Evolutionary conservation across 2,888 invertebrate genomes (phyloP).

Genomic region (Xestia rhomboidea): DNA sequence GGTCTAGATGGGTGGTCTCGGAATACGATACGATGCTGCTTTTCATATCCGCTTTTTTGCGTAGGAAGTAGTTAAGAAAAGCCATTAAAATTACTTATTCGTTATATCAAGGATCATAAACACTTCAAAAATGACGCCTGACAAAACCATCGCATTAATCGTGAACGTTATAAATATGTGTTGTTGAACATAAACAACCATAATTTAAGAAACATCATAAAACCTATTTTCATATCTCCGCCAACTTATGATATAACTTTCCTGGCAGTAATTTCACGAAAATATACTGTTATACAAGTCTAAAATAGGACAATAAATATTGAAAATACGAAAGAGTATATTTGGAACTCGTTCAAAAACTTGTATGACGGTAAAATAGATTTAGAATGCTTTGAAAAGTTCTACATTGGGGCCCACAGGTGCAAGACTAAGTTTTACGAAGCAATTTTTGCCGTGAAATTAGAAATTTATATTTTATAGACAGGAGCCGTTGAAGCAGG

Average conservation of each 20-base stretch:
- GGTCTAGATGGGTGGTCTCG: slow-evolving; percentile 52
- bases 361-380: slow-evolving; percentile 75
- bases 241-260: slow-evolving; percentile 56
- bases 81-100: slow-evolving; percentile 47
- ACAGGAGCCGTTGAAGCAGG: slow-evolving; percentile 33
- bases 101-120: slow-evolving; percentile 38
- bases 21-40: slow-evolving; percentile 37
- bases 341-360: slow-evolving; percentile 81
- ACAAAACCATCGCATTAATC: slow-evolving; percentile 25
- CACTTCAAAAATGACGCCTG: slow-evolving; percentile 15
- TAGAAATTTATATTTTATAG: slow-evolving; percentile 67
- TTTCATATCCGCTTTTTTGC: slow-evolving; percentile 52
- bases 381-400: slow-evolving; percentile 72
- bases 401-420: slow-evolving; percentile 66
- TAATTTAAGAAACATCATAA: slow-evolving; percentile 8
- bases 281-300: slow-evolving; percentile 63
- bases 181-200: slow-evolving; percentile 24
- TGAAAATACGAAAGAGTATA: slow-evolving; percentile 71
- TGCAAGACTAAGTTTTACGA: slow-evolving; percentile 73
- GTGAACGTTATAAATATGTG: slow-evolving; percentile 19
- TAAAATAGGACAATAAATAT: slow-evolving; percentile 78
- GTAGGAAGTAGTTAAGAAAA: slow-evolving; percentile 47
- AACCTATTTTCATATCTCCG: slow-evolving; percentile 27
- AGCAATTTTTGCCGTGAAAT: slow-evolving; percentile 73
- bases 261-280: slow-evolving; percentile 55